phyloP scores from a whole-genome alignment of 2,113 vertebrate species.

The Typhlomys cinereus region DNA sequence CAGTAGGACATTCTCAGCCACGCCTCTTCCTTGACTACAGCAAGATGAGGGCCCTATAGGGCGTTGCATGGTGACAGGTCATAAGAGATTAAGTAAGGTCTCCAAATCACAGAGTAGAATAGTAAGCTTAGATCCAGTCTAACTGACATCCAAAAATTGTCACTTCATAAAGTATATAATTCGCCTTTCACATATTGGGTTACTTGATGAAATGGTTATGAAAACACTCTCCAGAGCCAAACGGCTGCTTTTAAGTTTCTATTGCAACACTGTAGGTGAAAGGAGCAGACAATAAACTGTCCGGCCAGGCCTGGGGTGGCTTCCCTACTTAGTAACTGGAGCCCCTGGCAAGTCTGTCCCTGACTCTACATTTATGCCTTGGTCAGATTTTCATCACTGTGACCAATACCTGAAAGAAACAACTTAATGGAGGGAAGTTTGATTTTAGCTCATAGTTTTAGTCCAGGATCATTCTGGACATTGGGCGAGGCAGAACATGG shows the following conservation, averaged over 20 bases:
- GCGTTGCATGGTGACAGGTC: rapidly evolving
- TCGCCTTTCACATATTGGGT: background rate
- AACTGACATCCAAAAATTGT: background rate
- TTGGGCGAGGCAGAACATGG: background rate
- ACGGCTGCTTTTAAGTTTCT: too few species aligned
- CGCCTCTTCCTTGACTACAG: rapidly evolving
- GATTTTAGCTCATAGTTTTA: too few species aligned
- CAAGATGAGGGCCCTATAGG: too few species aligned
- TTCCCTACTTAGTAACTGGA: background rate
- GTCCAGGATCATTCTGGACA: too few species aligned
- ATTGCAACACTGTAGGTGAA: background rate
- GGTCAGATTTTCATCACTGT: background rate
- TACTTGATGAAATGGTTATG: background rate
- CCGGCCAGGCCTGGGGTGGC: background rate
- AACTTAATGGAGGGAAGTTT: background rate
- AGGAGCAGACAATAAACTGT: rapidly evolving
- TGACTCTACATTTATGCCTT: background rate
- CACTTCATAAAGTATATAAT: background rate
- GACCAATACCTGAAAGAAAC: background rate
- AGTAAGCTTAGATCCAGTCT: too few species aligned
- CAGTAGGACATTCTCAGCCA: background rate
- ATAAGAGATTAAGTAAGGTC: too few species aligned
- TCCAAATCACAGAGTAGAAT: background rate
- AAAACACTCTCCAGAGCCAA: background rate
- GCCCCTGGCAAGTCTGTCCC: background rate